A percentile compares a stretch with the other conserved stretches of the same genome.
These are phyloP conservation scores for Eulithis testata DNA, from an alignment of 2,888 invertebrate genomes.

Conservation along the genomic window DNA sequence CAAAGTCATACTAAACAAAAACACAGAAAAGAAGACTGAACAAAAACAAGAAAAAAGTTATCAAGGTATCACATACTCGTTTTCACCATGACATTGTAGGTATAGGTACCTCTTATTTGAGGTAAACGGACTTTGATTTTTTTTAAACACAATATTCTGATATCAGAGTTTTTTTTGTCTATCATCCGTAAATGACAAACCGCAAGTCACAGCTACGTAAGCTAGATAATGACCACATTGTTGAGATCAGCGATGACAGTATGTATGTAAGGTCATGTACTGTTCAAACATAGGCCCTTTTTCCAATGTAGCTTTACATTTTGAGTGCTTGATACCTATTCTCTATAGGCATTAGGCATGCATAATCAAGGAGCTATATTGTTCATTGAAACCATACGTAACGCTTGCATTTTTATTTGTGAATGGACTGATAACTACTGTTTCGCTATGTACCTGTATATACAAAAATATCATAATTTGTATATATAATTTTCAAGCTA, in stretches of 20 bases:
- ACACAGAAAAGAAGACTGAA: background rate
- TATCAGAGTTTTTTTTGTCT: constrained; percentile 12
- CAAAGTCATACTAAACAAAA: background rate
- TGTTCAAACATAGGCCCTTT: constrained; percentile 26
- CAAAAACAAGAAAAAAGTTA: background rate
- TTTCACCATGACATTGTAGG: too few species aligned
- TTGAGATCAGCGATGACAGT: constrained; percentile 45
- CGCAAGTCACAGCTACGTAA: constrained; percentile 34
- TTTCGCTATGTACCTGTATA: too few species aligned
- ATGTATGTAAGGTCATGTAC: constrained; percentile 39
- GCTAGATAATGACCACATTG: constrained; percentile 38
- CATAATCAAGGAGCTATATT: constrained; percentile 1
- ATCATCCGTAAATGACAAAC: constrained; percentile 17
- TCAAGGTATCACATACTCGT: constrained; percentile 1
- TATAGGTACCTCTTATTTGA: background rate
- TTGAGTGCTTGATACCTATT: constrained; percentile 4
- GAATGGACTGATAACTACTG: too few species aligned
- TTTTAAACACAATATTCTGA: too few species aligned
- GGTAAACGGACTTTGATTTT: background rate
- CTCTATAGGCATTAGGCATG: constrained; percentile 5
- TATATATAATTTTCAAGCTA: too few species aligned
- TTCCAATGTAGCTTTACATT: constrained; percentile 5
- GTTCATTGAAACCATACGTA: background rate
- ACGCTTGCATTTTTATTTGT: background rate
- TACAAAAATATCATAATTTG: too few species aligned